Base-by-base conservation (phyloP, 2,888 invertebrate genomes). In the Salpingus planirostris region DNA sequence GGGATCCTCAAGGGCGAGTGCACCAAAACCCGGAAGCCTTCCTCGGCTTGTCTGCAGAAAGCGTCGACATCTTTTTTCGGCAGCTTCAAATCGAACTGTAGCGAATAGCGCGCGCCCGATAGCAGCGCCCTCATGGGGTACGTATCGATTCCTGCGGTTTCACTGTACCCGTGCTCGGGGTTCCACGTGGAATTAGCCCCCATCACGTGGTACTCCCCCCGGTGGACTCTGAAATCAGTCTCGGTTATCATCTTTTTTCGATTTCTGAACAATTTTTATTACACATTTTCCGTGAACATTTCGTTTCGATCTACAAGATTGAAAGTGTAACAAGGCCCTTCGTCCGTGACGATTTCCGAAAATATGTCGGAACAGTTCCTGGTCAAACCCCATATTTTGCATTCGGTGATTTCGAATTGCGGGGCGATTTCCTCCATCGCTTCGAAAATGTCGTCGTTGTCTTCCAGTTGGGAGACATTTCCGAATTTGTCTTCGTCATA, bases 1-100 rank as follows among this genome's bases (percentile, higher is more conserved):
- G 79, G 78, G 15, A 76, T 57, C 49, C 77, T 77, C 5, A 74
- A 74, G 1, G 79, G 76, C 34, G 76, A 73, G 57, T 79, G 78
- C 2, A 79, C 62, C 3, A 75, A 51, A 36, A 53, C 53, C 39
- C 49, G 46, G 33, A 42, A 52, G 10, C 51, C 52, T 36, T 53
- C 49, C 13, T 29, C 12, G 14, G 48, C 49, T 38, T 38, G 42
- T 1, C 47, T 50, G 23, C 52, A 52, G 4, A 44, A 45, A 35
- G 47, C 49, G 39, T 53, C 53, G 6, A 50, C 13, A 29, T 52
- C 53, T 2, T 38, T 38, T 50, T 2, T 36, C 40, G 21, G 40
- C 31, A 14, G 45, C 41, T 11, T 48, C 36, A 52, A 40, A 29
- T 39, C 44, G 1, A 52, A 46, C 22, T 41, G 37, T 3, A 52